These are phyloP conservation scores for Heliconius ismenius DNA, from an alignment of 2,888 invertebrate species.

Conservation along the genomic window DNA sequence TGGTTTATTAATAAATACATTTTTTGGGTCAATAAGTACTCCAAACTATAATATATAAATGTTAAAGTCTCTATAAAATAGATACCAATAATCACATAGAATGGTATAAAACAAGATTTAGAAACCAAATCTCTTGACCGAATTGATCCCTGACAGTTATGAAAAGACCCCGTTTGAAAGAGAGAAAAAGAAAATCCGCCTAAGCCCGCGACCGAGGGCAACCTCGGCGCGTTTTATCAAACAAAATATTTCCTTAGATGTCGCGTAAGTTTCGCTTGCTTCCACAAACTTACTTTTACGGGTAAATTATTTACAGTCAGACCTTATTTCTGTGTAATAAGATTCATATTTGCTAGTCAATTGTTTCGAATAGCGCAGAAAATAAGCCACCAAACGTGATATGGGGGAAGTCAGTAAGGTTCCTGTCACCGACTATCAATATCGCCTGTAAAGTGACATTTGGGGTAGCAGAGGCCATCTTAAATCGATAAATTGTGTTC, in stretches of 20 bases:
- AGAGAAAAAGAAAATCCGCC: slow-evolving; percentile 63
- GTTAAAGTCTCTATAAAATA: not conserved
- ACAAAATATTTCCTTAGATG: slow-evolving; percentile 72
- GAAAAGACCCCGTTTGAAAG: slow-evolving; percentile 68
- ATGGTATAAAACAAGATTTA: slow-evolving; percentile 63
- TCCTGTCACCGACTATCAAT: slow-evolving; percentile 79
- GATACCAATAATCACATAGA: slow-evolving; percentile 38
- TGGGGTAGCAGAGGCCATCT: slow-evolving; percentile 73
- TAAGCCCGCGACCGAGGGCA: slow-evolving; percentile 65
- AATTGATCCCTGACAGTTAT: slow-evolving; percentile 74
- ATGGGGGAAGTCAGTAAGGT: slow-evolving; percentile 64
- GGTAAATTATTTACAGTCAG: slow-evolving; percentile 18
- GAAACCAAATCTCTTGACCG: slow-evolving; percentile 64
- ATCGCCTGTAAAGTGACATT: slow-evolving; percentile 75
- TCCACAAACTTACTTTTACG: slow-evolving; percentile 49
- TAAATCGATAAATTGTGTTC: slow-evolving; percentile 78
- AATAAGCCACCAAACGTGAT: slow-evolving; percentile 49
- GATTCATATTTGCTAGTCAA: slow-evolving; percentile 45
- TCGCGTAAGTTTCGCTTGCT: slow-evolving; percentile 62
- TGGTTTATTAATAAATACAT: no score
- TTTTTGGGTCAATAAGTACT: not conserved
- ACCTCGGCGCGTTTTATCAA: slow-evolving; percentile 68
- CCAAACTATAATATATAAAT: not conserved
- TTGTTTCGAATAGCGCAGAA: slow-evolving; percentile 30
- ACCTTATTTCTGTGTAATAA: slow-evolving; percentile 48